Evolutionary conservation across 2,888 invertebrate genomes (phyloP).

Genomic region (Ethmia dodecea): DNA sequence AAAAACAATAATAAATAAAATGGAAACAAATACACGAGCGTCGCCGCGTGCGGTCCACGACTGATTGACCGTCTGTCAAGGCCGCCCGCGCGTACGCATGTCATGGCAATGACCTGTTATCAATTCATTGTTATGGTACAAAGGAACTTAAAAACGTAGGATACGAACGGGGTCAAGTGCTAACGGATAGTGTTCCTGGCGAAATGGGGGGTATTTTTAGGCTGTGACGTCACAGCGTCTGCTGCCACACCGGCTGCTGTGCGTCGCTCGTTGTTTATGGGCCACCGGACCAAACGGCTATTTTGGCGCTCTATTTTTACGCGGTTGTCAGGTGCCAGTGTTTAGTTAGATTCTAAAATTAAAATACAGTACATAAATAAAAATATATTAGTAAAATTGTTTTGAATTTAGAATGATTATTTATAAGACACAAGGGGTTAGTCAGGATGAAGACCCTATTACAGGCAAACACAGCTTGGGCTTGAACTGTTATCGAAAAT

Average conservation of each 20-base stretch:
- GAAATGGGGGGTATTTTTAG: conserved; percentile 36
- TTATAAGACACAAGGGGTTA: too few relatives aligned
- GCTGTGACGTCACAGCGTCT: conserved; percentile 52
- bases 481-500: too few relatives aligned
- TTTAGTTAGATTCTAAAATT: too few relatives aligned
- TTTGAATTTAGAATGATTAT: too few relatives aligned
- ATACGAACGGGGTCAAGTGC: conserved; percentile 58
- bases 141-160: conserved; percentile 35
- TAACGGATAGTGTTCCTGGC: conserved; percentile 58
- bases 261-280: conserved; percentile 60
- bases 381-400: too few relatives aligned
- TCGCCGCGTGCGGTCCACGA: conserved; percentile 26
- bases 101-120: conserved; percentile 60
- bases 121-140: conserved; percentile 41
- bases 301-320: conserved; percentile 23
- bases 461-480: too few relatives aligned
- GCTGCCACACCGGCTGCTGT: conserved; percentile 53
- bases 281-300: conserved; percentile 43
- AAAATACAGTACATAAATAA: too few relatives aligned
- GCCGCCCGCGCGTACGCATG: conserved; percentile 48
- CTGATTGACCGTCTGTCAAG: conserved; percentile 36
- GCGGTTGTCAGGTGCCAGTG: not conserved
- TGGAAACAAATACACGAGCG: conserved; percentile 28
- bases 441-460: too few relatives aligned
- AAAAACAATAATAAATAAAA: conserved; percentile 44